Evolutionary conservation across 2,797 vertebrate genomes (phyloP).

Genomic region (Fundulus diaphanus): DNA sequence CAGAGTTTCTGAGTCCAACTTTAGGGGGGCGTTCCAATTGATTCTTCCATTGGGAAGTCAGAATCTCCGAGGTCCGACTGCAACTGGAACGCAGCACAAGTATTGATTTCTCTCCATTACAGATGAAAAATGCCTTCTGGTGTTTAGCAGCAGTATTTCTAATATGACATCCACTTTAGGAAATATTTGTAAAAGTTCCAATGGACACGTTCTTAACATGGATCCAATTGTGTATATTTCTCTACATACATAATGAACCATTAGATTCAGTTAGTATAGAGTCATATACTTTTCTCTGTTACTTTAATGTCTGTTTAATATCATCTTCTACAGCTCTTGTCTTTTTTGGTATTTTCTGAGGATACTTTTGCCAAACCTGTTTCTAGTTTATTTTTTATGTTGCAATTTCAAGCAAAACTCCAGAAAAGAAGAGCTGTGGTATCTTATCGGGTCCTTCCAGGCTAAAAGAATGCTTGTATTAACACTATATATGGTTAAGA

Average conservation of each 20-base stretch:
- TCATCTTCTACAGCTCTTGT: not conserved
- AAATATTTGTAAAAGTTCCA: no score
- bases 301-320: not conserved
- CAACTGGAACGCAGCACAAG: no score
- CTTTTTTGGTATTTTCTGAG: no score
- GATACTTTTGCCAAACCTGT: not conserved
- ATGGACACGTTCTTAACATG: not conserved
- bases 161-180: not conserved
- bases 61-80: no score
- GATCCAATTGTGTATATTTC: not conserved
- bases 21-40: no score
- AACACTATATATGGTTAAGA: no score
- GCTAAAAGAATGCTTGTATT: not conserved
- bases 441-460: no score
- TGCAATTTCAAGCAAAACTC: not conserved
- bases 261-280: not conserved
- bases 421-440: not conserved
- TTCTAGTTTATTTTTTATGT: not conserved
- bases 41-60: no score
- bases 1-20: no score
- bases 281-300: not conserved
- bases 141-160: no score
- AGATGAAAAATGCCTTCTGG: no score
- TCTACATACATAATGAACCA: not conserved
- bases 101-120: no score